Conservation (phyloP, 2,797 vertebrate genomes). For the Spea hammondii region DNA sequence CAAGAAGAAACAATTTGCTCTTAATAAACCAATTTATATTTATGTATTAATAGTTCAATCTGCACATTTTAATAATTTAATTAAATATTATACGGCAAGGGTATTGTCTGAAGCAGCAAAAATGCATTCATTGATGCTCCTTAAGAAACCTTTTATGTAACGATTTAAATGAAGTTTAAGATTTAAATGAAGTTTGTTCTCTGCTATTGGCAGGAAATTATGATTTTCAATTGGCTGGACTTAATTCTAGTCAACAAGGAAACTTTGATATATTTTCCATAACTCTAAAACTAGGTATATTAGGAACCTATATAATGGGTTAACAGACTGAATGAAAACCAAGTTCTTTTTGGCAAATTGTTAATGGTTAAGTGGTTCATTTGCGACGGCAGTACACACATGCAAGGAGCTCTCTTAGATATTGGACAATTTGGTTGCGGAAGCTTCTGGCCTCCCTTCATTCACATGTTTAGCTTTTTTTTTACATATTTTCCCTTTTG, state of each 20-base stretch:
- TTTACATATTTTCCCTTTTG: too few species aligned
- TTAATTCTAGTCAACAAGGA: not conserved
- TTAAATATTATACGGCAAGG: constrained; percentile 9
- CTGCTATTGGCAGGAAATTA: not conserved
- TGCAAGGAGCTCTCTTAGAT: too few species aligned
- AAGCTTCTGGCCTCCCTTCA: too few species aligned
- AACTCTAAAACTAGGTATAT: too few species aligned
- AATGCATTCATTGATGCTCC: constrained; percentile 17
- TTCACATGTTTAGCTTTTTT: too few species aligned
- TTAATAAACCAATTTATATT: constrained; percentile 38
- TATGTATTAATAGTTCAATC: constrained; percentile 35
- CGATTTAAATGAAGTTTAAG: constrained; percentile 11
- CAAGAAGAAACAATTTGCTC: not conserved
- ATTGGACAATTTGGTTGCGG: too few species aligned
- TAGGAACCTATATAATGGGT: too few species aligned
- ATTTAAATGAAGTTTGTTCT: not conserved
- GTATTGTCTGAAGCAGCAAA: not conserved
- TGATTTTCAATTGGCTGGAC: not conserved
- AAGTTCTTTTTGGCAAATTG: too few species aligned
- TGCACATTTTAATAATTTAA: constrained; percentile 27
- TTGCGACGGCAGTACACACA: too few species aligned
- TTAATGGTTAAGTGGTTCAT: too few species aligned
- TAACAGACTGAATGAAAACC: too few species aligned
- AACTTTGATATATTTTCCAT: too few species aligned
- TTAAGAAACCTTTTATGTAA: constrained; percentile 4